phyloP scores from a whole-genome alignment of 23 tunicate genomes.

The Styela clava region DNA sequence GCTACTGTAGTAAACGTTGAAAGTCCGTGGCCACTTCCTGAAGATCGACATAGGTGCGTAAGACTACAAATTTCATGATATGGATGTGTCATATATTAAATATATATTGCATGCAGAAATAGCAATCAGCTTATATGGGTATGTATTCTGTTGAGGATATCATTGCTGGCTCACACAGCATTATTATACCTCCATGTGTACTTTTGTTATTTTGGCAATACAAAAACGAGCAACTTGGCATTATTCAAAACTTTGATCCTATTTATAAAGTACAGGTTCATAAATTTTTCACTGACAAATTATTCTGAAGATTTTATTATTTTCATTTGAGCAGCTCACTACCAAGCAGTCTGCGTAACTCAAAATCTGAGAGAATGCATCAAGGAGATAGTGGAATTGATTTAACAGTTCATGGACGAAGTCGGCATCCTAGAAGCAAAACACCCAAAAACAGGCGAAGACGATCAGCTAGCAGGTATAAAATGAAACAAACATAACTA shows the following conservation, averaged over 20 bases:
- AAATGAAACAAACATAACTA: background rate
- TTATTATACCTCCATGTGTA: no score
- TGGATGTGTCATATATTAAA: background rate
- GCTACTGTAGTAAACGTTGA: conserved; percentile 24
- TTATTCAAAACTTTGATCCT: no score
- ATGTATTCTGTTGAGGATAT: no score
- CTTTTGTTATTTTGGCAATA: no score
- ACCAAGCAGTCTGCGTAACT: conserved; percentile 13
- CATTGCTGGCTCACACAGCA: no score
- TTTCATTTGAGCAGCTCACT: no score
- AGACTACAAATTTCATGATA: background rate
- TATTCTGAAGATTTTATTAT: no score
- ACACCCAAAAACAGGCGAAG: conserved; percentile 3
- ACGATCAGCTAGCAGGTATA: conserved; percentile 19
- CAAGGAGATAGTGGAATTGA: conserved; percentile 92
- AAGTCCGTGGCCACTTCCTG: conserved; percentile 21
- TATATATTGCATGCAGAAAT: no score
- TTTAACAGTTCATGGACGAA: conserved; percentile 53
- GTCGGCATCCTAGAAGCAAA: conserved; percentile 1
- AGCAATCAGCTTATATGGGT: no score
- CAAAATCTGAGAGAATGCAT: conserved; percentile 36
- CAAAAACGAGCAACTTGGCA: no score
- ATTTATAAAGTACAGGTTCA: no score
- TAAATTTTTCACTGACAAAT: no score
- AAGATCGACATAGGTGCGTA: conserved; percentile 7